These are phyloP conservation scores for Calosoma granatense DNA, from an alignment of 1,140 invertebrate species.

Conservation along the genomic window DNA sequence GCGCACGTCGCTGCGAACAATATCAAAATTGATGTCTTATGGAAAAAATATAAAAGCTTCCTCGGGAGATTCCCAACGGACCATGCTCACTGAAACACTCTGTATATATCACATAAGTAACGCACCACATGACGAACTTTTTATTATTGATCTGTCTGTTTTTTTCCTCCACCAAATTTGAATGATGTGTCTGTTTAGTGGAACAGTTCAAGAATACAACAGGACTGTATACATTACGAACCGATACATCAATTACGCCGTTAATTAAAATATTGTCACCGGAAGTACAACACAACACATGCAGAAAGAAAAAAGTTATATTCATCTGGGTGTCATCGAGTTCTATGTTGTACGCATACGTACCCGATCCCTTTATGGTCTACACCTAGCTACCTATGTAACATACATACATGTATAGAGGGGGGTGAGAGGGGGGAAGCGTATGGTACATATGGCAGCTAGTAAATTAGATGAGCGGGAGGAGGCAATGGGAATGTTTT, in stretches of 20 bases:
- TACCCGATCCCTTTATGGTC: too few relatives aligned
- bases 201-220: neutral
- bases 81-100: neutral
- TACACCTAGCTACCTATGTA: too few relatives aligned
- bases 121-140: slow-evolving; percentile 3
- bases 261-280: neutral
- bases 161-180: neutral
- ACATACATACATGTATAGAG: too few relatives aligned
- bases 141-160: slow-evolving; percentile 6
- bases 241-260: neutral
- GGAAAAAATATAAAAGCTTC: slow-evolving; percentile 4
- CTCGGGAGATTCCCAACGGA: neutral
- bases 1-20: neutral
- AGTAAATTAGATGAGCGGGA: too few relatives aligned
- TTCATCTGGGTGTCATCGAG: neutral
- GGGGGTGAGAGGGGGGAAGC: too few relatives aligned
- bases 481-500: neutral
- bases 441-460: too few relatives aligned
- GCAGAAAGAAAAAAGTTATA: neutral
- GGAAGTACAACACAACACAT: neutral
- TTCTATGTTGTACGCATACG: too few relatives aligned
- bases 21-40: slow-evolving; percentile 9
- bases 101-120: slow-evolving; percentile 6
- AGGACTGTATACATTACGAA: neutral
- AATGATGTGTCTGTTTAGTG: neutral